Percentiles rank a stretch among this genome's conserved stretches.
Evolutionary conservation across 2,113 vertebrate genomes (phyloP).

Genomic region (Strigops habroptila): DNA sequence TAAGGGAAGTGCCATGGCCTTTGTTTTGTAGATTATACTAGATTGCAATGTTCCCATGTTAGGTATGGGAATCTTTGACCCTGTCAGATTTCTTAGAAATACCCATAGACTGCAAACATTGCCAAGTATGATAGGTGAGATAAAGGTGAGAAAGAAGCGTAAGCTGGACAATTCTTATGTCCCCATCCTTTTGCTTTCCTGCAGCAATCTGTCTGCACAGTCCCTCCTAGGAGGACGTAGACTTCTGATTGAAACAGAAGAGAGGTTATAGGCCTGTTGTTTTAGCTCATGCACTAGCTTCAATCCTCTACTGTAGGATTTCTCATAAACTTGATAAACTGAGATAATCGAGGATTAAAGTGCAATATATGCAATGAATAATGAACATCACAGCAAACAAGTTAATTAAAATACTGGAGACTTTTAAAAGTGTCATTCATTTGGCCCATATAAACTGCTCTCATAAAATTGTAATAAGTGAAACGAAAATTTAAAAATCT

Average conservation of each 20-base stretch:
- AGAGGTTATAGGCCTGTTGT: background rate
- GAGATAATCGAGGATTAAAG: background rate
- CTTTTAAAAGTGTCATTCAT: background rate
- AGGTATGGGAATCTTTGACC: background rate
- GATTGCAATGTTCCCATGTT: background rate
- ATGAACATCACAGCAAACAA: background rate
- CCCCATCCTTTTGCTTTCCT: background rate
- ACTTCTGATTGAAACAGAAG: background rate
- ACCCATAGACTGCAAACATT: background rate
- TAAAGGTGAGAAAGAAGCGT: background rate
- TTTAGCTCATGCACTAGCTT: background rate
- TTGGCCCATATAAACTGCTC: background rate
- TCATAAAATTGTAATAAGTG: background rate
- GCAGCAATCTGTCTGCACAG: background rate
- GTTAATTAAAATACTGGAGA: background rate
- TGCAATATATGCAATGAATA: background rate
- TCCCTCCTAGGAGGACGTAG: background rate
- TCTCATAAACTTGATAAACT: background rate
- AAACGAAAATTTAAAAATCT: background rate
- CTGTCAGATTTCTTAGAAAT: background rate
- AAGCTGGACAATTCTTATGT: background rate
- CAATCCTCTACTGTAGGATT: background rate
- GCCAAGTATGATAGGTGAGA: background rate
- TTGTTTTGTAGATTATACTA: background rate
- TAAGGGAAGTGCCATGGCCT: background rate